phyloP scores from a whole-genome alignment of 2,888 invertebrate genomes.

The Clepsis dumicolana region DNA sequence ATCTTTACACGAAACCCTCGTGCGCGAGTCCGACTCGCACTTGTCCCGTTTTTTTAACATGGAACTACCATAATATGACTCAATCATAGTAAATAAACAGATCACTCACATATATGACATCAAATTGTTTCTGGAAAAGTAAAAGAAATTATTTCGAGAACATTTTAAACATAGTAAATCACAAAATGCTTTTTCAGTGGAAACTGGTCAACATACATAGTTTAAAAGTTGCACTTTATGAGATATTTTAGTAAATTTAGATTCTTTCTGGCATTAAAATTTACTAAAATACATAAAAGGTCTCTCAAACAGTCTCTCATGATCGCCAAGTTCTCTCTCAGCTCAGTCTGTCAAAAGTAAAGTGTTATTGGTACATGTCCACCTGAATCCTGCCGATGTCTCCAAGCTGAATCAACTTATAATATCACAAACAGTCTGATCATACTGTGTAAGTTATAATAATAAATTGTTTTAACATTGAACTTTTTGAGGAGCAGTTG shows the following conservation, averaged over 20 bases:
- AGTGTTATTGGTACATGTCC: conserved; percentile 22
- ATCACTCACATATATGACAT: too few relatives aligned
- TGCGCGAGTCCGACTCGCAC: too few relatives aligned
- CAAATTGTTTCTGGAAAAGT: too few relatives aligned
- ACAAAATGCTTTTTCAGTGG: conserved; percentile 29
- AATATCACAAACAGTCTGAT: conserved; percentile 44
- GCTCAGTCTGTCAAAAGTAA: conserved; percentile 20
- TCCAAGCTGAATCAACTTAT: conserved; percentile 41
- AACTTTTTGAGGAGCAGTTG: conserved; percentile 6
- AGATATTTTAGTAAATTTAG: conserved; percentile 32
- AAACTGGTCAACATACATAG: background rate
- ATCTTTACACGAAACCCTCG: too few relatives aligned
- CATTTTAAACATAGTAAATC: background rate
- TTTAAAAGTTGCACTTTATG: background rate
- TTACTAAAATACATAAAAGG: conserved; percentile 24
- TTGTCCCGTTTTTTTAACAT: too few relatives aligned
- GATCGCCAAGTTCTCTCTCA: conserved; percentile 18
- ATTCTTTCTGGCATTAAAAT: conserved; percentile 23
- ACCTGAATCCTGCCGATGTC: conserved; percentile 34
- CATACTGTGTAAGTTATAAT: conserved; percentile 45
- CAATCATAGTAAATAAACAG: too few relatives aligned
- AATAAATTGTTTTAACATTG: conserved; percentile 50
- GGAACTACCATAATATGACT: too few relatives aligned
- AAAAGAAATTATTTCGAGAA: too few relatives aligned
- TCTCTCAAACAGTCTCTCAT: conserved; percentile 15